Conservation (phyloP, 2,113 vertebrate genomes). For the Ciconia stormi region DNA sequence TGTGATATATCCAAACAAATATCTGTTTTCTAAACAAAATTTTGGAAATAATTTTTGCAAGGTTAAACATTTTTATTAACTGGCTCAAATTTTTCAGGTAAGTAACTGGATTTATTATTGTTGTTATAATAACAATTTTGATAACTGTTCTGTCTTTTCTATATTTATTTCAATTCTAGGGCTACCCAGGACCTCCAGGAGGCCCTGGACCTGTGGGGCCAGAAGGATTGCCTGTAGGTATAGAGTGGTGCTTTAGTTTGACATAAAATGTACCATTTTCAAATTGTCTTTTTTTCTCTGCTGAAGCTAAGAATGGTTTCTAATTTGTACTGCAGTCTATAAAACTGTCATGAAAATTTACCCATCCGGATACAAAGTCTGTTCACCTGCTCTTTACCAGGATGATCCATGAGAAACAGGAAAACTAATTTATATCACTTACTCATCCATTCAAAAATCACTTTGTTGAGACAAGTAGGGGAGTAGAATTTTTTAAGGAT, state of each 20-base stretch:
- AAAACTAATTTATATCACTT: not conserved
- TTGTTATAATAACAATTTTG: not conserved
- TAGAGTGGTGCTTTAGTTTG: not conserved
- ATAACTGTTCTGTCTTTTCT: not conserved
- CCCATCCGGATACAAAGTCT: not conserved
- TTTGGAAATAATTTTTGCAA: not conserved
- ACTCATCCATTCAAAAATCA: not conserved
- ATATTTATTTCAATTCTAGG: slow-evolving; percentile 76
- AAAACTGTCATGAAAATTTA: not conserved
- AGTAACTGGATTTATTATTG: not conserved
- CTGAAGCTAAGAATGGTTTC: not conserved
- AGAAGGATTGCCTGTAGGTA: slow-evolving; percentile 88
- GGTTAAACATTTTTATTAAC: not conserved
- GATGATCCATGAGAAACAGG: not conserved
- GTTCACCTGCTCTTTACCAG: not conserved
- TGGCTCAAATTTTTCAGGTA: not conserved
- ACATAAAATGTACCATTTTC: not conserved
- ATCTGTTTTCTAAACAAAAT: not conserved
- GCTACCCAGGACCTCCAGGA: slow-evolving; percentile 89
- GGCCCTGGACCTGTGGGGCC: slow-evolving; percentile 84
- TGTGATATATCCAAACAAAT: not conserved
- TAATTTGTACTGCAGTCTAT: not conserved
- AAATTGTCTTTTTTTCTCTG: not conserved
- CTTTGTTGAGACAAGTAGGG: not conserved
- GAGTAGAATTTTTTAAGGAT: not conserved